A percentile compares a stretch with the other conserved stretches of the same genome.
Evolutionary conservation across 1,140 invertebrate species (phyloP).

Genomic region (Papilio glaucus): DNA sequence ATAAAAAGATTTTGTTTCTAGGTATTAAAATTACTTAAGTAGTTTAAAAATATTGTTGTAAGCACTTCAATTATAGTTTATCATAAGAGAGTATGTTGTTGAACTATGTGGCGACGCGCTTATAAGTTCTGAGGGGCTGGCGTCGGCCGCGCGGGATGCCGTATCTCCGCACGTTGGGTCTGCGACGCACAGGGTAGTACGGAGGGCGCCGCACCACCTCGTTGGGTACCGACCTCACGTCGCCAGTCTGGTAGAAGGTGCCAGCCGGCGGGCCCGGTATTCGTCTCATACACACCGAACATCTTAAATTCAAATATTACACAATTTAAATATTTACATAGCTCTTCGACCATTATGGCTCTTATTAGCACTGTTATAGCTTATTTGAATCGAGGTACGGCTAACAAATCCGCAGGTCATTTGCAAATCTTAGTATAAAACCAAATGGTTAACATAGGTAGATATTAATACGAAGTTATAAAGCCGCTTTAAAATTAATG

Average conservation of each 20-base stretch:
- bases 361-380: too few relatives aligned
- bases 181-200: not conserved
- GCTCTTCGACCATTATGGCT: too few relatives aligned
- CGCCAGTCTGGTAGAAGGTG: slow-evolving; percentile 36
- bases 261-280: slow-evolving; percentile 47
- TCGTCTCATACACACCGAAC: slow-evolving; percentile 75
- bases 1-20: not conserved
- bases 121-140: slow-evolving; percentile 19
- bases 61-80: slow-evolving; percentile 18
- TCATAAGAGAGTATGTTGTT: not conserved
- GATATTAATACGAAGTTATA: not conserved
- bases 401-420: too few relatives aligned
- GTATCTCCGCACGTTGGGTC: slow-evolving; percentile 28
- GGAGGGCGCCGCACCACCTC: slow-evolving; percentile 51
- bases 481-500: not conserved
- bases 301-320: slow-evolving; percentile 53
- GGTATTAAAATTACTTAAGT: slow-evolving; percentile 18
- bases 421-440: too few relatives aligned
- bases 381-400: too few relatives aligned
- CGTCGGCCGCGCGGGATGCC: slow-evolving; percentile 46
- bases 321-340: too few relatives aligned
- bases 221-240: slow-evolving; percentile 63
- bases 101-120: not conserved
- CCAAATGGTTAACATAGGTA: too few relatives aligned
- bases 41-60: slow-evolving; percentile 29